These are phyloP conservation scores for Oncorhynchus mykiss DNA, from an alignment of 2,113 vertebrate species.

Conservation along the genomic window DNA sequence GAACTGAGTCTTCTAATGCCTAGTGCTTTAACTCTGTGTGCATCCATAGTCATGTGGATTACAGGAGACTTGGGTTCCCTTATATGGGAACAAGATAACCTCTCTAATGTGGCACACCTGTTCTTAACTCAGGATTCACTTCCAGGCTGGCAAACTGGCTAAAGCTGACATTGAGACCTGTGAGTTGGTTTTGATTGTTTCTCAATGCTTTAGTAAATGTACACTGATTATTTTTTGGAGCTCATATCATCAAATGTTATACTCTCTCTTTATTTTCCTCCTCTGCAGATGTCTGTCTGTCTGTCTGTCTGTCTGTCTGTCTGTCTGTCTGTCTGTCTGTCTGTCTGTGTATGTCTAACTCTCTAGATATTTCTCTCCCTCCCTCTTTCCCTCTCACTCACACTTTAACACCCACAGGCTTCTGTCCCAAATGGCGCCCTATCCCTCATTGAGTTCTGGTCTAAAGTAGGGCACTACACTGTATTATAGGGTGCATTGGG, in stretches of 20 bases:
- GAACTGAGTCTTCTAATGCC: too few relatives aligned
- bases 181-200: too few relatives aligned
- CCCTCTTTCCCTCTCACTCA: background rate
- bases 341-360: background rate
- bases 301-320: background rate
- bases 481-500: too few relatives aligned
- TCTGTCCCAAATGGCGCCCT: too few relatives aligned
- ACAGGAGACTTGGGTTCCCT: too few relatives aligned
- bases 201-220: too few relatives aligned
- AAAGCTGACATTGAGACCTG: too few relatives aligned
- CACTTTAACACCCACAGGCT: constrained; percentile 11
- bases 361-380: background rate
- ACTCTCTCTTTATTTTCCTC: background rate
- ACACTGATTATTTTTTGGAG: too few relatives aligned
- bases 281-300: background rate
- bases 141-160: too few relatives aligned
- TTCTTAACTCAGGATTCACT: background rate
- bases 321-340: background rate
- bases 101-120: background rate
- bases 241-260: background rate
- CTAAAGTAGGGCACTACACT: background rate
- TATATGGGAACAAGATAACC: background rate
- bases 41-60: too few relatives aligned
- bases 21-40: too few relatives aligned
- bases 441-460: background rate